phyloP scores from a whole-genome alignment of 2,797 vertebrate genomes.

The Hyperoplus lanceolatus region DNA sequence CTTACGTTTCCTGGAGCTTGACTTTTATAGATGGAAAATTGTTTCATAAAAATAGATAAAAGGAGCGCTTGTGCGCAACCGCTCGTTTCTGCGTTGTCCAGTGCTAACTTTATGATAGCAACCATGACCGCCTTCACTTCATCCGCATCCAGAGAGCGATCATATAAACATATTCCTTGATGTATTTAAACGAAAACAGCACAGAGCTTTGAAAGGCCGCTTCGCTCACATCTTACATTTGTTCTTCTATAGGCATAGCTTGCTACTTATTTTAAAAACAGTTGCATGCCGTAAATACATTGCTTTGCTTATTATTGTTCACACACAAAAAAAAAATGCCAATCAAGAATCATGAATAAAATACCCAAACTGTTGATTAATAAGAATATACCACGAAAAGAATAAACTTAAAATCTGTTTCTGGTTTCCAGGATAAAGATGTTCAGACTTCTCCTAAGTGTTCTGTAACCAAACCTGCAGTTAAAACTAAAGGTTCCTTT shows the following conservation, averaged over 20 bases:
- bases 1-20: constrained; percentile 58
- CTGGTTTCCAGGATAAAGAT: constrained; percentile 40
- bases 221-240: background rate
- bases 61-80: constrained; percentile 7
- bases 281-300: too few relatives aligned
- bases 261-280: too few relatives aligned
- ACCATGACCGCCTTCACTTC: constrained; percentile 1
- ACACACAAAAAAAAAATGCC: too few relatives aligned
- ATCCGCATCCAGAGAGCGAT: constrained; percentile 23
- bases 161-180: constrained; percentile 26
- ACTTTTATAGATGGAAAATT: constrained; percentile 62
- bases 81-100: constrained; percentile 49
- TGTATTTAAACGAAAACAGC: constrained; percentile 27
- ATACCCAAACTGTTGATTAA: background rate
- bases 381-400: background rate
- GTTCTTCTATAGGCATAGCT: background rate
- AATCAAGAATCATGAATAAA: background rate
- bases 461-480: constrained; percentile 49
- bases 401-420: too few relatives aligned
- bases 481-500: constrained; percentile 69
- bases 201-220: constrained; percentile 4
- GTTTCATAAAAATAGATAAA: constrained; percentile 39
- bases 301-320: too few relatives aligned
- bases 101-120: constrained; percentile 48
- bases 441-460: constrained; percentile 27